phyloP scores from a whole-genome alignment of 2,888 invertebrate genomes.

The Tachina fera region DNA sequence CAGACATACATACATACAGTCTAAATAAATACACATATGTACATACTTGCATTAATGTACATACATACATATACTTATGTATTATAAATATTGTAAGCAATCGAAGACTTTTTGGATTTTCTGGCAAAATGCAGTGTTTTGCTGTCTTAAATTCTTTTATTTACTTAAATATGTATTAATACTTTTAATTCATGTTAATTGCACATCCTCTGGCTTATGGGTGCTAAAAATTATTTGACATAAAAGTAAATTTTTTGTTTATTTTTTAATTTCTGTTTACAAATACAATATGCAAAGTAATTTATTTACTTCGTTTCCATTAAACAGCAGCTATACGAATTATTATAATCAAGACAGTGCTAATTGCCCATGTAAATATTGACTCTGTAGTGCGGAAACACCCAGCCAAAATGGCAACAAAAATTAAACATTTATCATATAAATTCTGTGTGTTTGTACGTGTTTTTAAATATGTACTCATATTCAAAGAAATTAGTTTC shows the following conservation, averaged over 20 bases:
- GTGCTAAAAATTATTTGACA: conserved; percentile 65
- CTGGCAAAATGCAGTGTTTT: neutral
- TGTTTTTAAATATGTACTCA: conserved; percentile 7
- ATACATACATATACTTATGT: too few relatives aligned
- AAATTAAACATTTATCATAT: conserved; percentile 24
- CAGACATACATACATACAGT: too few relatives aligned
- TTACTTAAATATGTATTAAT: conserved; percentile 27
- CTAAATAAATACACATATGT: too few relatives aligned
- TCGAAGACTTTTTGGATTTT: neutral
- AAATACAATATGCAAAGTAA: conserved; percentile 11
- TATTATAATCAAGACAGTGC: conserved; percentile 61
- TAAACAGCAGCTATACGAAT: conserved; percentile 60
- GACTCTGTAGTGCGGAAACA: conserved; percentile 58
- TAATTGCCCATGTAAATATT: conserved; percentile 66
- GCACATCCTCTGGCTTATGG: conserved; percentile 25
- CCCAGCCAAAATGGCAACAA: conserved; percentile 51
- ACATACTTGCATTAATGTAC: too few relatives aligned
- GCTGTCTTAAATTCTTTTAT: conserved; percentile 26
- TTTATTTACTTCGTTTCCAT: conserved; percentile 61
- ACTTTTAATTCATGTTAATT: conserved; percentile 38
- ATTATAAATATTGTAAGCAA: neutral
- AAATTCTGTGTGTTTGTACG: neutral
- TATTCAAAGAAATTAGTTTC: neutral
- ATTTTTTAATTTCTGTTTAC: conserved; percentile 38
- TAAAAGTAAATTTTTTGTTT: conserved; percentile 18